Evolutionary conservation across 2,888 invertebrate genomes (phyloP), one percentile per base, ranked within the genome.

Genomic region (Druceiella hillmani): DNA sequence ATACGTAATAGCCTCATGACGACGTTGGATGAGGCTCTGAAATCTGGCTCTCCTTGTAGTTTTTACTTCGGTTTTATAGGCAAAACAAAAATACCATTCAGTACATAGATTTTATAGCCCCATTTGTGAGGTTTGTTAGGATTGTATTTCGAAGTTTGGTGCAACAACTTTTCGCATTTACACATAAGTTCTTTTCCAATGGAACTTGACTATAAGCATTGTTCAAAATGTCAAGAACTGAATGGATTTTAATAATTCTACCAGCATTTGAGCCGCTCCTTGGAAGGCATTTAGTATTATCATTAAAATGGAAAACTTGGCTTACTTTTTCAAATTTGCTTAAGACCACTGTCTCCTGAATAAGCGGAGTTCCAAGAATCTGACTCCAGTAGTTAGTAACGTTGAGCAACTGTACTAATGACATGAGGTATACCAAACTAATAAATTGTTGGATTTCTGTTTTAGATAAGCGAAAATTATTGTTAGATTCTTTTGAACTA

Each of bases 111-210:
- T 31, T 48, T 56, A 6, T 55, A 55, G n/a, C n/a, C n/a, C 52
- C 52, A 55, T 49, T 58, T 59, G 36, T 56, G 51, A 3, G 57
- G 55, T 36, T 57, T 58, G 14, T 51, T 44, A n/a, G 55, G 53
- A 17, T 52, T 50, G 36, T 58, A 60, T 38, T 50, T 47, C 40
- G 56, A 55, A 40, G 56, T 36, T 15, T 27, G 45, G 39, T 48
- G 45, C 28, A 51, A 30, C 50, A 52, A 22, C 54, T 54, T 32
- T 53, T 50, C 38, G 55, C 51, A 35, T 57, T 54, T 2, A 53
- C 49, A 16, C 44, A 52, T 17, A 52, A 32, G 12, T 50, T 29
- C 28, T 43, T 26, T 30, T 53, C 52, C 9, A 48, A 28, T 16
- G 48, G 46, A 13, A 51, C 42, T 26, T 30, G 33, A 2, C 13